phyloP scores from a whole-genome alignment of 2,797 vertebrate genomes.

The Eulemur coronatus region DNA sequence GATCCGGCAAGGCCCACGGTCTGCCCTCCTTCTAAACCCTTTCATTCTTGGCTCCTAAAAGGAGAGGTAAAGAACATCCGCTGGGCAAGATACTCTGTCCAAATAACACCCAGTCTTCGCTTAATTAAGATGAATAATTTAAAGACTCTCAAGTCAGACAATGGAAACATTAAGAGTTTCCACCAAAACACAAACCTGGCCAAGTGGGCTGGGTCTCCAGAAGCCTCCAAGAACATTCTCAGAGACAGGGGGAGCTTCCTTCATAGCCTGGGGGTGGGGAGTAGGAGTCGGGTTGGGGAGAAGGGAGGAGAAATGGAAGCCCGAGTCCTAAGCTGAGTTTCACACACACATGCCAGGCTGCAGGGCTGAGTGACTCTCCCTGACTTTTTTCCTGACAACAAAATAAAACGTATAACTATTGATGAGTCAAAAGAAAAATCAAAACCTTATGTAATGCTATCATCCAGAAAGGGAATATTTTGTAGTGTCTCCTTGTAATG shows the following conservation, averaged over 20 bases:
- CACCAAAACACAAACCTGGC: conserved; percentile 61
- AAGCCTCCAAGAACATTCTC: not conserved
- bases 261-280: not conserved
- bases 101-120: conserved; percentile 52
- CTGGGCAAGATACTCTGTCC: conserved; percentile 23
- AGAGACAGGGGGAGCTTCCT: not conserved
- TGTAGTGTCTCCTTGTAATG: not conserved
- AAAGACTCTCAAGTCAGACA: conserved; percentile 62
- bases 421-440: not conserved
- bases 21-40: not conserved
- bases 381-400: not conserved
- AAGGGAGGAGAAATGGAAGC: not conserved
- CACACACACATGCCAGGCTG: not conserved
- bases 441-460: not conserved
- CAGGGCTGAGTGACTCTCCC: not conserved
- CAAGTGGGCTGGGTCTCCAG: not conserved
- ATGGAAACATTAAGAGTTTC: conserved; percentile 74
- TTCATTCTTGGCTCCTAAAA: conserved; percentile 51
- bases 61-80: conserved; percentile 16
- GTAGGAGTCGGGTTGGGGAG: not conserved
- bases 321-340: not conserved
- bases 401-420: not conserved
- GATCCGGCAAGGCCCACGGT: no score
- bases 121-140: conserved; percentile 72
- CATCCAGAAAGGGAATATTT: not conserved